These are phyloP conservation scores for Larimichthys polyactis DNA, from an alignment of 2,113 vertebrate species.

Conservation along the genomic window DNA sequence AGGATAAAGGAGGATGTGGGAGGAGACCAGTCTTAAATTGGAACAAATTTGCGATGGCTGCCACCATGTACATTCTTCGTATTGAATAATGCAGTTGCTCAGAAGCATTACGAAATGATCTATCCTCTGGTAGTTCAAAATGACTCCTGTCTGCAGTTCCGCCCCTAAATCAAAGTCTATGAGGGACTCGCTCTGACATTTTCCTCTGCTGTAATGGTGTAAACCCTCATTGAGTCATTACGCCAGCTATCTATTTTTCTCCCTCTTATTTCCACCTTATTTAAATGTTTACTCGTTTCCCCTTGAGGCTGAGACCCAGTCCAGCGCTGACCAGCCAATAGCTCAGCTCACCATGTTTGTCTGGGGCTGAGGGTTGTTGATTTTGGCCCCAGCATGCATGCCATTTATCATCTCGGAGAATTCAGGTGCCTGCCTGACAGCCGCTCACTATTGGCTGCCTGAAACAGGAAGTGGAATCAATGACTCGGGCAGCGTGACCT, in stretches of 20 bases:
- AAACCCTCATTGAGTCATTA: constrained; percentile 36
- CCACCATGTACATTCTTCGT: constrained; percentile 51
- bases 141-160: constrained; percentile 13
- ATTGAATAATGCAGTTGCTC: constrained; percentile 41
- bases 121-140: constrained; percentile 12
- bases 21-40: constrained; percentile 71
- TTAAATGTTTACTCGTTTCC: constrained; percentile 62
- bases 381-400: constrained; percentile 56
- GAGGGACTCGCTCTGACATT: constrained; percentile 29
- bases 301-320: constrained; percentile 33
- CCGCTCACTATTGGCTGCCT: constrained; percentile 68
- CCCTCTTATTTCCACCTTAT: constrained; percentile 36
- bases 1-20: constrained; percentile 73
- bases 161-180: constrained; percentile 31
- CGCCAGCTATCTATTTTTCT: constrained; percentile 12
- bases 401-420: constrained; percentile 77
- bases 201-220: constrained; percentile 43
- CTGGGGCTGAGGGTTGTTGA: constrained; percentile 65
- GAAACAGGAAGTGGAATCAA: constrained; percentile 80
- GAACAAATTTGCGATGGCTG: constrained; percentile 69
- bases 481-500: constrained; percentile 78
- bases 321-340: constrained; percentile 61
- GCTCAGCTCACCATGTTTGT: constrained; percentile 61
- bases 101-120: constrained; percentile 35
- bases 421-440: constrained; percentile 74